Evolutionary conservation across 2,888 invertebrate genomes (phyloP), one percentile per base, ranked within the genome.

Genomic region (Platycheirus rosarum): DNA sequence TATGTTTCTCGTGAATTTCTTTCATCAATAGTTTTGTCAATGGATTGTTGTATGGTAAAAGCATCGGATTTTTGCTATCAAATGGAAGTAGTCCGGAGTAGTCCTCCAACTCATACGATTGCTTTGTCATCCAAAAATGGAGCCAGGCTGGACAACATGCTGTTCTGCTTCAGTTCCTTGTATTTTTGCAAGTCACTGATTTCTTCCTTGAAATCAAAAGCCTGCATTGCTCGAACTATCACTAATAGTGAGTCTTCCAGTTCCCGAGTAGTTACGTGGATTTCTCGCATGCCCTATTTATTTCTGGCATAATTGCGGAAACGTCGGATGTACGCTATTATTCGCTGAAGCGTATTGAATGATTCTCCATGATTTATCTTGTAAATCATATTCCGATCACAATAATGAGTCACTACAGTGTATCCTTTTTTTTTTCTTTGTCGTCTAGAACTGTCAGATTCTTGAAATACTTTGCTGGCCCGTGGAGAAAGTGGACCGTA

Each of bases 51-150:
- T 84, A 60, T 11, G 87, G 86, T 23, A 88, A 13, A 3, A 87
- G 35, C 8, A 86, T 84, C 1, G 85, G 86, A 80, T 86, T 85
- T 26, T 85, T 86, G 44, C 76, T 84, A 23, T 84, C 75, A 35
- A 60, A 76, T 18, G 16, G 18, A 42, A 46, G 23, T 35, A 9
- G 29, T 37, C 51, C 48, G 18, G 48, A 26, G 26, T 35, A 69
- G 35, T 16, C 77, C 74, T 57, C 82, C 76, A 14, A 82, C 77
- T 48, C 71, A 32, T n/a, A 80, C 5, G 5, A 80, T 13, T 20
- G 42, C 46, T 16, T 23, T n/a, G 2, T 51, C 29, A 49, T 84
- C 71, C 14, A 82, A 8, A 35, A 85, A 78, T 26, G 71, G 57
- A 37, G 35, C 9, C 35, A 37, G 26, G 16, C 35, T 42, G 32